Base-by-base conservation (phyloP, 2,797 vertebrate genomes). In the Sebastes aleutianus region DNA sequence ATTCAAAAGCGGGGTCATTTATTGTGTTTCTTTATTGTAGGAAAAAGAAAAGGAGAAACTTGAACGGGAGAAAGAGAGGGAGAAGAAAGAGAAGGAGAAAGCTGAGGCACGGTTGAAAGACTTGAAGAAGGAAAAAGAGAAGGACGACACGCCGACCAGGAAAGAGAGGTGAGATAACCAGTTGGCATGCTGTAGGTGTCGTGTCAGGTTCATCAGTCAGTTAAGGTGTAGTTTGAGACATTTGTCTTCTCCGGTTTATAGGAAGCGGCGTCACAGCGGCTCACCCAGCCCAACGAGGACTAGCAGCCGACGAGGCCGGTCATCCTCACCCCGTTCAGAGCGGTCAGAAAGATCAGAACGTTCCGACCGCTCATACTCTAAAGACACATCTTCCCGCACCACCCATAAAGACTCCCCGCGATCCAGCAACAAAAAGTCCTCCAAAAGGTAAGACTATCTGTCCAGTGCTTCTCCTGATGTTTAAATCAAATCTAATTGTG, bases 381-480 rank as follows among this genome's bases (percentile, higher is more conserved):
- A 99, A 94, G 98, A 98, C 90, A 97, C 95, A 70, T 88, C 92
- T 6, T 97, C 98, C 39, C 96, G 97, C 32, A 95, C 97, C 0
- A 95, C 97, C 32, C 98, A 99, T 85, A 99, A 98, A 96, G 98
- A 99, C 74, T 99, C 98, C 13, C 98, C 98, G 29, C 96, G 98
- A 87, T 96, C 98, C 80, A 96, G 93, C 93, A 97, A 92, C 95
- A 98, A 98, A 92, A 99, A 98, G 90, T 96, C 95, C 88, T 96
- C 95, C 79, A 99, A 99, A 95, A 97, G 98, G 98, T 99, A 93
- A 76, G 63, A 31, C 8, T 0, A 1, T 14, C 43, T 53, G 13
- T 5, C 6, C 20, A 0, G 10, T 16, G 0, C 22, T 27, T 36
- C 34, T 58, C 0, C 6, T 22, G 0, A 22, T 50, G 14, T 16